Base-by-base conservation (phyloP, 92 coral and sea anemone species). In the Anthopleura xanthogrammica region DNA sequence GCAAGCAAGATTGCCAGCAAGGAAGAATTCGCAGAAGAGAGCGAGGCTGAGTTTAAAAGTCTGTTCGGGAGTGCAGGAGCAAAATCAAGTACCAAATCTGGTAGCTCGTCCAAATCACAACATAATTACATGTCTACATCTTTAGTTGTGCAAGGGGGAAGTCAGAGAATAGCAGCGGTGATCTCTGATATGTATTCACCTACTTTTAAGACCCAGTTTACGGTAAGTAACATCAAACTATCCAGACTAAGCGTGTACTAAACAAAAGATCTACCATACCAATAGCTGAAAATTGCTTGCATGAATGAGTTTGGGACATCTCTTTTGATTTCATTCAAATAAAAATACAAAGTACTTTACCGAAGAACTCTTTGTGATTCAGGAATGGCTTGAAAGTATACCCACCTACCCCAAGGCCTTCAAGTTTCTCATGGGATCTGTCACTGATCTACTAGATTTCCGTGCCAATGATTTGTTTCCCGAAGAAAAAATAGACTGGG, bases 321-420 rank as follows among this genome's bases (percentile, higher is more conserved):
- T 29, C 36, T 29, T 29, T 29, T 29, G 36, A 29, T 29, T 29
- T 29, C 36, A 29, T 29, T 29, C 36, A 29, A 29, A 29, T 29
- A 29, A 29, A 29, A 29, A 29, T 29, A 29, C 36, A 29, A 29
- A 29, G 36, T 29, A 1, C 36, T 29, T 29, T 29, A 29, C 36
- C n/a, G 12, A 12, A 13, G 6, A 3, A 12, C 12, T 58, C 12
- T 13, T 58, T 81, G 7, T 2, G 42, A 2, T 50, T 22, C 19
- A 83, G 86, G 86, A 65, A 14, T 90, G 93, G 91, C 88, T 90
- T 40, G 72, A 50, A 10, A 82, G 88, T 8, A 90, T 90, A 22
- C 80, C 86, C 41, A 40, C 65, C 39, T 90, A 87, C 74, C 93
- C 93, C 40, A 90, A 90, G 56, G 36, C 36, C 36, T 29, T 29